Percentiles rank a stretch among this genome's conserved stretches.
These are phyloP conservation scores for Drosophila kepulauana DNA, from an alignment of 1,140 invertebrate species.

Conservation along the genomic window DNA sequence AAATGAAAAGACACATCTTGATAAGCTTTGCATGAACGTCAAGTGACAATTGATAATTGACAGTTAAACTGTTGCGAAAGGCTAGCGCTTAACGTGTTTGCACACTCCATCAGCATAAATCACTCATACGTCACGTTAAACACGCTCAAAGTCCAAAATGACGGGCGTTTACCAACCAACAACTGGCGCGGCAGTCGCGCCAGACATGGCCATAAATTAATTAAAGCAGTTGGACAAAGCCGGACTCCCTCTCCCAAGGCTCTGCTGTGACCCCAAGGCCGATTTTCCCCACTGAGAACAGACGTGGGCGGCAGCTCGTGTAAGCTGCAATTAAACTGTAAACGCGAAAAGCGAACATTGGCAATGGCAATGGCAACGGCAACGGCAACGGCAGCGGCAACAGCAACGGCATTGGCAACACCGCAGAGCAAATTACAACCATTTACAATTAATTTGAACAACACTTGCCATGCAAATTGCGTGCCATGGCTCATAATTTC, in stretches of 20 bases:
- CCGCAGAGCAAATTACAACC: slow-evolving; percentile 72
- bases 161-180: slow-evolving; percentile 60
- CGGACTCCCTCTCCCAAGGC: slow-evolving; percentile 35
- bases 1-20: background rate
- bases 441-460: slow-evolving; percentile 82
- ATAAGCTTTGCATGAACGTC: background rate
- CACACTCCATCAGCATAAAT: slow-evolving; percentile 78
- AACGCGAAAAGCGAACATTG: slow-evolving; percentile 66
- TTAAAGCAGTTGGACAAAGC: slow-evolving; percentile 56
- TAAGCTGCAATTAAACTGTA: slow-evolving; percentile 81
- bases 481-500: slow-evolving; percentile 82
- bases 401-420: background rate
- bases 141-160: slow-evolving; percentile 76
- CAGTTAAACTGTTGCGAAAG: slow-evolving; percentile 67
- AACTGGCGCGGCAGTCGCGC: slow-evolving; percentile 5
- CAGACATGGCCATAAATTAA: slow-evolving; percentile 78
- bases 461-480: slow-evolving; percentile 79
- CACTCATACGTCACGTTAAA: slow-evolving; percentile 82
- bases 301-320: slow-evolving; percentile 21
- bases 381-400: background rate
- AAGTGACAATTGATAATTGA: slow-evolving; percentile 70
- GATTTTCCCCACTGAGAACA: background rate
- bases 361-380: slow-evolving; percentile 5
- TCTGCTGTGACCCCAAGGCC: slow-evolving; percentile 35
- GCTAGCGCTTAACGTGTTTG: slow-evolving; percentile 55